These are phyloP conservation scores for Sorex fumeus DNA, from an alignment of 2,113 vertebrate species.

Conservation along the genomic window DNA sequence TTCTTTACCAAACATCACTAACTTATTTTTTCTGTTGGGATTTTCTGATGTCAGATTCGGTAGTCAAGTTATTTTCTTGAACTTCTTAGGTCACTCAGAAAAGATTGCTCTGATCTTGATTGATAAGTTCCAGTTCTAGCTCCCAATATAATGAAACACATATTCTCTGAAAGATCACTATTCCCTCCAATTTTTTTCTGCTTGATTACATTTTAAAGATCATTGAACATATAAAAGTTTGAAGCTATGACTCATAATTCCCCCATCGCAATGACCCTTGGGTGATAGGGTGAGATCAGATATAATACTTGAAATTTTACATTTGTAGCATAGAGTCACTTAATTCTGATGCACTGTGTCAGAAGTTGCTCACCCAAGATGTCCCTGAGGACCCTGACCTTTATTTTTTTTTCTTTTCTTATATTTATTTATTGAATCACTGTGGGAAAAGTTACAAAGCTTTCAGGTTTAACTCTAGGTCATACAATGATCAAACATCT, in stretches of 20 bases:
- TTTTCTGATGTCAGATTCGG: neutral
- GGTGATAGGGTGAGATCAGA: neutral
- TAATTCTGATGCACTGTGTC: neutral
- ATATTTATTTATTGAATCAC: no score
- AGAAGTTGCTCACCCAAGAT: neutral
- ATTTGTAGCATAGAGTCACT: neutral
- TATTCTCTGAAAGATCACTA: neutral
- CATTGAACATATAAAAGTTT: neutral
- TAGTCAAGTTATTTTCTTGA: neutral
- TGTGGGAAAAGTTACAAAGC: no score
- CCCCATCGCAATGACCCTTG: neutral
- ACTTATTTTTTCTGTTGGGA: neutral
- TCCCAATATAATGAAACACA: neutral
- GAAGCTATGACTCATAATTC: neutral
- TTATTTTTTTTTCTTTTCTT: no score
- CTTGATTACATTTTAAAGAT: slow-evolving; percentile 28
- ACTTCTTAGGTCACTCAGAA: neutral
- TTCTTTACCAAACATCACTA: neutral
- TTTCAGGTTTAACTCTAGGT: no score
- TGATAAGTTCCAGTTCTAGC: neutral
- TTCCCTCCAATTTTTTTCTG: neutral
- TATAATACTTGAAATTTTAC: slow-evolving; percentile 15
- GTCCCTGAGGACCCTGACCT: neutral
- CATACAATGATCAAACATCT: no score
- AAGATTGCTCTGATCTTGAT: neutral